A percentile compares a stretch with the other conserved stretches of the same genome.
Evolutionary conservation across 2,888 invertebrate species (phyloP).

Genomic region (Pilophorus perplexus): DNA sequence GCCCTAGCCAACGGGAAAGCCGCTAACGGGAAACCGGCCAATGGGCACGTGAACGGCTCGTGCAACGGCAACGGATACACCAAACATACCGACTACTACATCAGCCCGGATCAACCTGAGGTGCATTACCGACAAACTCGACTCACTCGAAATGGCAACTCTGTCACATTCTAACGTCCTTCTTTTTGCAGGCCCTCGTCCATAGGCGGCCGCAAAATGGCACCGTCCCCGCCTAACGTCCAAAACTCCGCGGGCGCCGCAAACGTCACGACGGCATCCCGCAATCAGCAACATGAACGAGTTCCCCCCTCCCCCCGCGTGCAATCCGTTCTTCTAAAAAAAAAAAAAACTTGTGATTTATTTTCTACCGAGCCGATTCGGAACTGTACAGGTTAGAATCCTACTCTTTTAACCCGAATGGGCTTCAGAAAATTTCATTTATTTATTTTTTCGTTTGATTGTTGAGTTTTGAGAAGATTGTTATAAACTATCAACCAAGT

Average conservation of each 20-base stretch:
- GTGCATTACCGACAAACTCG: no score
- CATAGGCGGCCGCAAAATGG: constrained; percentile 32
- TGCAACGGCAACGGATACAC: constrained; percentile 21
- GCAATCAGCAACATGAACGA: no score
- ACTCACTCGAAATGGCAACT: no score
- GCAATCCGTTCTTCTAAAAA: not conserved
- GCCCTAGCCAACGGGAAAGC: constrained; percentile 20
- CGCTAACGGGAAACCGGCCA: constrained; percentile 20
- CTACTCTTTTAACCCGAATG: not conserved
- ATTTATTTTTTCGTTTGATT: not conserved
- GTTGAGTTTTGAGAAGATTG: not conserved
- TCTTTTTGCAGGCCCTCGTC: constrained; percentile 12
- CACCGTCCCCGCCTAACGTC: constrained; percentile 19
- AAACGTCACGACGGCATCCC: constrained; percentile 20
- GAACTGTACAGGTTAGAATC: no score
- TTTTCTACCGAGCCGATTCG: no score
- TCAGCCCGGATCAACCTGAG: constrained; percentile 21
- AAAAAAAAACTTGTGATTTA: not conserved
- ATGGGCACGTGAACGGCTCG: constrained; percentile 18
- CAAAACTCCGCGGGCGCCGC: not conserved
- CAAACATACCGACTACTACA: constrained; percentile 31
- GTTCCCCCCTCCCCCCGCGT: no score
- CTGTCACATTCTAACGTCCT: not conserved
- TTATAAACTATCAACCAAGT: no score
- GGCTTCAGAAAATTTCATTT: not conserved